Base-by-base conservation (phyloP, 2,113 vertebrate genomes). In the Erythrolamprus reginae region DNA sequence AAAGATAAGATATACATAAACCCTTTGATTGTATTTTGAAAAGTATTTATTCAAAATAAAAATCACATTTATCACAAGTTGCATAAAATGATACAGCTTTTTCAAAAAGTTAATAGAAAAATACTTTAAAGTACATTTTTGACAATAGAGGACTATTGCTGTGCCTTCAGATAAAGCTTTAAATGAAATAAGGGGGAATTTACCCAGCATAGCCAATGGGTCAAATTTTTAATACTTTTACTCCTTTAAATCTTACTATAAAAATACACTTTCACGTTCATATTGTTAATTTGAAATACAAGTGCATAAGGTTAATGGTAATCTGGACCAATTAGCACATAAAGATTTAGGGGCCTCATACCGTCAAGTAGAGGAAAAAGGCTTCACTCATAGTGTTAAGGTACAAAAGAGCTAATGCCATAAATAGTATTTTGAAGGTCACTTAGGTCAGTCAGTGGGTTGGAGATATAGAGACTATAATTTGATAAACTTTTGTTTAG, bases 41-140 rank as follows among this genome's bases (percentile, higher is more conserved):
- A 89, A 93, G n/a, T 84, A 94, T 87, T 96, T 97, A 96, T 94
- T 97, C 94, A 98, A 98, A 97, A 97, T 97, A 97, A 97, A 97
- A 94, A 94, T 94, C 95, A 97, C 96, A 96, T 97, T 97, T 97
- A 97, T 97, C 95, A 96, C 97, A 97, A 97, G 95, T 97, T 95
- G 96, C 97, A 97, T 97, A 97, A 97, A 97, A 97, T 96, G 96
- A 95, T 95, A 96, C 96, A 96, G 95, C 95, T 96, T 96, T 97
- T 97, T 97, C 94, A 97, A 97, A 97, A 97, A 96, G 93, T 92
- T 93, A 92, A 94, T 93, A 94, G 97, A 98, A 97, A 97, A 98
- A 98, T 97, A 97, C 91, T 95, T 94, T 83, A 95, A 93, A 95
- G 91, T 97, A 95, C 94, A 95, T 93, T 56, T 87, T 95, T 95